Conservation (phyloP, 2,113 vertebrate genomes). For the Neolamprologus toae region DNA sequence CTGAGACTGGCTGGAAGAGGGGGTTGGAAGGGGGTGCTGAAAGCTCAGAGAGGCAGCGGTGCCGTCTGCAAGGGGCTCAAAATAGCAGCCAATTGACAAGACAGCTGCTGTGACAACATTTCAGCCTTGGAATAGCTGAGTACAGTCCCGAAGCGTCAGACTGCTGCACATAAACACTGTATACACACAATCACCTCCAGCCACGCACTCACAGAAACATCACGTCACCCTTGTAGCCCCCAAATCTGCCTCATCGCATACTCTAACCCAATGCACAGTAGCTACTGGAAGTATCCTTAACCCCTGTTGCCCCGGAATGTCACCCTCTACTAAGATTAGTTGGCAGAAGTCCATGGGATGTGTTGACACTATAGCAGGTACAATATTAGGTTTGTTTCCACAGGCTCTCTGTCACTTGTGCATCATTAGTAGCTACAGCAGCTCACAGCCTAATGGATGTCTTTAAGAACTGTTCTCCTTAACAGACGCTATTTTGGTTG, state of each 20-base stretch:
- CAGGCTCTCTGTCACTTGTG: not conserved
- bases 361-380: not conserved
- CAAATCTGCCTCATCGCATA: not conserved
- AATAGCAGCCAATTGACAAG: conserved; percentile 78
- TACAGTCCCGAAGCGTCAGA: conserved; percentile 48
- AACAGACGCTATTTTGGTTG: not conserved
- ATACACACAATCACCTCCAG: conserved; percentile 27
- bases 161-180: conserved; percentile 13
- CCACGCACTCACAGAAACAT: conserved; percentile 7
- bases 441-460: not conserved
- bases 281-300: conserved; percentile 67
- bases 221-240: conserved; percentile 8
- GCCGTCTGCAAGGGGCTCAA: conserved; percentile 66
- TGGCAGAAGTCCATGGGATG: conserved; percentile 16
- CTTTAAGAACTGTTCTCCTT: not conserved
- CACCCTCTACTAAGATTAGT: conserved; percentile 46
- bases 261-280: not conserved
- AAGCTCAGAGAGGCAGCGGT: conserved; percentile 39
- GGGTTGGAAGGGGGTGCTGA: not conserved
- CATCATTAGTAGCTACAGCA: not conserved
- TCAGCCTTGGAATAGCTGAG: conserved; percentile 60
- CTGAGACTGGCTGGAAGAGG: not conserved
- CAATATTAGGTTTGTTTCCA: not conserved
- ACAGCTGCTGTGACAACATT: conserved; percentile 67
- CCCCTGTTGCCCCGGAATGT: conserved; percentile 62